Conservation (phyloP, 2,797 vertebrate genomes). For the Anisognathus igniventris region DNA sequence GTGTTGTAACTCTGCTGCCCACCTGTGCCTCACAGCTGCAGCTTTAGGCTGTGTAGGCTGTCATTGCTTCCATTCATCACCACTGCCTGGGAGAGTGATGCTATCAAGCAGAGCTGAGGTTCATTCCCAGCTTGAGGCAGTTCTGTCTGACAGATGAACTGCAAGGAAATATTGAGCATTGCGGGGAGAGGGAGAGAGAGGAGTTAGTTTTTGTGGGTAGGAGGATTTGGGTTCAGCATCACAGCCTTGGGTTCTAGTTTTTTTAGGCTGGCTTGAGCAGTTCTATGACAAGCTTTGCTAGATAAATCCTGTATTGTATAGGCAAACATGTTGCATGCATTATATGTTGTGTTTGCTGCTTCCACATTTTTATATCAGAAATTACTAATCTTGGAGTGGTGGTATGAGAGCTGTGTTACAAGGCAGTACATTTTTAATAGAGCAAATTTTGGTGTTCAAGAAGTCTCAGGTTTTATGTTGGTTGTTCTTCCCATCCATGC, state of each 20-base stretch:
- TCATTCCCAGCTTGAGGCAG: not conserved
- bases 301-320: not conserved
- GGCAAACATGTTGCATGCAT: not conserved
- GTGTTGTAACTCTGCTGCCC: not conserved
- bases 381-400: not conserved
- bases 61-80: not conserved
- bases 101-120: not conserved
- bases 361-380: not conserved
- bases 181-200: not conserved
- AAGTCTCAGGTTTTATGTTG: not conserved
- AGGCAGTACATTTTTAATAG: not conserved
- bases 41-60: not conserved
- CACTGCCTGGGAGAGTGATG: not conserved
- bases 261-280: not conserved
- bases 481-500: not conserved
- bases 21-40: not conserved
- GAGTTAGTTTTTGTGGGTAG: rapidly evolving
- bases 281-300: not conserved
- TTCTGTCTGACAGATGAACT: not conserved
- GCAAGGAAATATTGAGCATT: not conserved
- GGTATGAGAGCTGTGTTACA: not conserved
- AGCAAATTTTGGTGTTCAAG: not conserved
- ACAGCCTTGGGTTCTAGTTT: not conserved
- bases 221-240: not conserved
- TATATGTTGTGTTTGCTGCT: not conserved